Conservation (phyloP, 2,888 invertebrate species). For the Patella pellucida region DNA sequence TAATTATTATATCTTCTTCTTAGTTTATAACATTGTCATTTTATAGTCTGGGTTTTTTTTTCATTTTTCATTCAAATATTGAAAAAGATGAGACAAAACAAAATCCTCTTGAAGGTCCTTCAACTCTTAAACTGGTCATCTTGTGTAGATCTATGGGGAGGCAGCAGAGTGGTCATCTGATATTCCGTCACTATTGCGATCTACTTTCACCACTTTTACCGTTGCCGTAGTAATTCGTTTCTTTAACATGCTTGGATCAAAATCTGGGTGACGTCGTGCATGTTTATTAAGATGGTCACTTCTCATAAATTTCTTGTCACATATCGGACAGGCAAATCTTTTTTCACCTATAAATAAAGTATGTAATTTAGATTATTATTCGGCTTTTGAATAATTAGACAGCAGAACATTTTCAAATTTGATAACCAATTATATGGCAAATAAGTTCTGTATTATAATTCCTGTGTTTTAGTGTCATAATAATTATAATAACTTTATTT, state of each 20-base stretch:
- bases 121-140: no score
- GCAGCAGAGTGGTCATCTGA: not conserved
- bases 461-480: no score
- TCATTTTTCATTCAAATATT: no score
- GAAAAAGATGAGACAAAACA: no score
- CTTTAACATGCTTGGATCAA: slow-evolving; percentile 74
- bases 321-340: slow-evolving; percentile 77
- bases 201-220: slow-evolving; percentile 9
- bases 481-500: no score
- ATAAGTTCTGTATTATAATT: no score
- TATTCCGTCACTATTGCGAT: not conserved
- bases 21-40: no score
- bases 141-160: not conserved
- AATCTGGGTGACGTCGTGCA: slow-evolving; percentile 77
- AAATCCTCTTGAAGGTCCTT: no score
- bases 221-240: slow-evolving; percentile 29
- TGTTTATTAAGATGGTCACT: slow-evolving; percentile 80
- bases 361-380: slow-evolving; percentile 3
- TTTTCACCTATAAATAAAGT: slow-evolving; percentile 74
- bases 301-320: slow-evolving; percentile 78
- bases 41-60: no score
- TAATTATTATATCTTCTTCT: no score
- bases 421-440: no score
- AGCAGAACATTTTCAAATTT: slow-evolving; percentile 1
- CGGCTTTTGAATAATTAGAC: not conserved